phyloP scores from a whole-genome alignment of 1,140 invertebrate species.

The Meloidogyne chitwoodi region DNA sequence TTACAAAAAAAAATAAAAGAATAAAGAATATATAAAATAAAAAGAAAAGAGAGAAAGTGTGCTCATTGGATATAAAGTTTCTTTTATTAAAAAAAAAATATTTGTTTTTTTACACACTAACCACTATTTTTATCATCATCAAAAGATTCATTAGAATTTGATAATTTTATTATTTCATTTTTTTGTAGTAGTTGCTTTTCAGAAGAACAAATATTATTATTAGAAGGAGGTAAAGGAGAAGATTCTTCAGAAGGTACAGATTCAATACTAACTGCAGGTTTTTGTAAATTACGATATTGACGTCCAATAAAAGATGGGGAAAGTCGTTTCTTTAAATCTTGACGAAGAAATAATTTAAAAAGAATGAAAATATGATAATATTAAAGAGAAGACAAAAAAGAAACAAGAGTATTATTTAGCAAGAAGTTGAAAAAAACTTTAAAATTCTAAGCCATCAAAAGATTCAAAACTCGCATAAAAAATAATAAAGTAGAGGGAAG shows the following conservation, averaged over 20 bases:
- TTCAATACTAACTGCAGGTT: constrained; percentile 2
- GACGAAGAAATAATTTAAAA: neutral
- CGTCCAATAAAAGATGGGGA: neutral
- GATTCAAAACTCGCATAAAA: too few relatives aligned
- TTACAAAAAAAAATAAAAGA: too few relatives aligned
- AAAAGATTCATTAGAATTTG: neutral
- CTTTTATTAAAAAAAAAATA: too few relatives aligned
- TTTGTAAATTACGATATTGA: neutral
- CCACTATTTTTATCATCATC: too few relatives aligned
- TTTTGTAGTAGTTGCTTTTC: neutral
- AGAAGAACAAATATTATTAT: neutral
- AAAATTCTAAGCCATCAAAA: too few relatives aligned
- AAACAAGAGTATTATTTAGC: neutral
- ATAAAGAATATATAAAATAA: too few relatives aligned
- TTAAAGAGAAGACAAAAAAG: neutral
- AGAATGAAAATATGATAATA: too few relatives aligned
- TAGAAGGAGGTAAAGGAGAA: neutral
- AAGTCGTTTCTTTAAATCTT: neutral
- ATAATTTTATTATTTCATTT: neutral
- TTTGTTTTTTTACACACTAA: too few relatives aligned
- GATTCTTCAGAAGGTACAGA: constrained; percentile 14
- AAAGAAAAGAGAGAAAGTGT: too few relatives aligned
- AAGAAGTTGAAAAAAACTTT: too few relatives aligned
- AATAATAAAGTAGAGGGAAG: too few relatives aligned
- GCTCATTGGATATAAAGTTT: too few relatives aligned